Conservation (phyloP, 92 coral and sea anemone genomes). For the Porites evermanni region DNA sequence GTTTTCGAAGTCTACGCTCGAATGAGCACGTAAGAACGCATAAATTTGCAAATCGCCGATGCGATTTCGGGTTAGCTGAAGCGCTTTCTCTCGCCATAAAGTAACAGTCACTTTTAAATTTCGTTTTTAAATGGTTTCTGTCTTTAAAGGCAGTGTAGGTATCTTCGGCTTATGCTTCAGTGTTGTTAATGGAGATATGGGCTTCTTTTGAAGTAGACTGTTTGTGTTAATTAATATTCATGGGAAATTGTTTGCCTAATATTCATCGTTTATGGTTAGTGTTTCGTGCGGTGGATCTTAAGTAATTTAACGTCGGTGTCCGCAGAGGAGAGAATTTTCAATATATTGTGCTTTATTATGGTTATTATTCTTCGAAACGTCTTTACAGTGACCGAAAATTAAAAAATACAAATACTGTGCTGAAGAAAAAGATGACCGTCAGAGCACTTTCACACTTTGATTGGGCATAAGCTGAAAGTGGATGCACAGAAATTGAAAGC, state of each 20-base stretch:
- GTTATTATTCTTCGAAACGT: constrained; percentile 3
- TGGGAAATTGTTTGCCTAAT: constrained; percentile 66
- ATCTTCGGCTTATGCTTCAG: neutral
- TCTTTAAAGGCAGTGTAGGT: neutral
- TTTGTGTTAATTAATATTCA: constrained; percentile 68
- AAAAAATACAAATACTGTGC: neutral
- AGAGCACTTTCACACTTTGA: neutral
- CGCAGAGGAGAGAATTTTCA: neutral
- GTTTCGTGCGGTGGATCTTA: constrained; percentile 5
- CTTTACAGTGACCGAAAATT: neutral
- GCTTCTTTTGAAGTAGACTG: constrained; percentile 32
- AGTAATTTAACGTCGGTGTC: constrained; percentile 20
- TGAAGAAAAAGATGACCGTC: neutral
- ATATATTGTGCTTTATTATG: neutral
- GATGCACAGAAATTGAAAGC: neutral
- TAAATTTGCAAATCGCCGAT: constrained; percentile 65
- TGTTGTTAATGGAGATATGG: constrained; percentile 23
- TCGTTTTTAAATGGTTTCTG: neutral
- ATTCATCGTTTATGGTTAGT: constrained; percentile 19
- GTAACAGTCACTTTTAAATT: neutral
- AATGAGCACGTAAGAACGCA: constrained; percentile 83
- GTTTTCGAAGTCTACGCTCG: constrained; percentile 95
- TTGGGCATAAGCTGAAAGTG: neutral
- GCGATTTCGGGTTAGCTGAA: constrained; percentile 21
- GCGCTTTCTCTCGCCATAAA: neutral